Base-by-base conservation (phyloP, 2,113 vertebrate genomes). In the Nothobranchius furzeri region DNA sequence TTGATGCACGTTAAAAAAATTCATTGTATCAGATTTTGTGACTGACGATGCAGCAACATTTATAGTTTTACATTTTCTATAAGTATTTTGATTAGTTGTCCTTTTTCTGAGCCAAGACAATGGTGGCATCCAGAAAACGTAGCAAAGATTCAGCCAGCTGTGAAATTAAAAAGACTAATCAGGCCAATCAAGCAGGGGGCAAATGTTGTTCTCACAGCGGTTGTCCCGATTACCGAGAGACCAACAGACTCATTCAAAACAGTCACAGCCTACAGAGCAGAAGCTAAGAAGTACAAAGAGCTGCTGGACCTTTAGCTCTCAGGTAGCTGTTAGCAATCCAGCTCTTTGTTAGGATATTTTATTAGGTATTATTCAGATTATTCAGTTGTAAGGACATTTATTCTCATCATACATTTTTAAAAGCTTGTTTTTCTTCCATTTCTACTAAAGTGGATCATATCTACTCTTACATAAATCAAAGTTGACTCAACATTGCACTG, bases 101-200 rank as follows among this genome's bases (percentile, higher is more conserved):
- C 4, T 30, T 40, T 8, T 40, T 40, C 37, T 40, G 0, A 40
- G 37, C 37, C 37, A 40, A 40, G 9, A 40, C 51, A 43, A 65
- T 12, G 17, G 1, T 30, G 58, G 63, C 64, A 36, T 73, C 45
- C 67, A 59, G 58, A 63, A 42, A 35, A 57, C 42, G 12, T 58
- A 49, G 49, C 20, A 60, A 43, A 79, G 65, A 76, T 65, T 57
- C 68, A 85, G 20, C 62, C 78, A 78, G 59, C 75, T 75, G 73
- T 86, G 65, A 71, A 58, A 88, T 83, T 87, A 83, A 85, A 85
- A 92, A 87, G 64, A 78, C 78, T 80, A 86, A 89, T 90, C 83
- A 90, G 30, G 72, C 57, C 42, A 53, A 55, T 78, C 66, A 75
- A 70, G 81, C 60, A 70, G 65, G 24, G 74, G 74, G 55, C 70